Conservation (phyloP, 2,888 invertebrate species). For the Pachydiplax longipennis region DNA sequence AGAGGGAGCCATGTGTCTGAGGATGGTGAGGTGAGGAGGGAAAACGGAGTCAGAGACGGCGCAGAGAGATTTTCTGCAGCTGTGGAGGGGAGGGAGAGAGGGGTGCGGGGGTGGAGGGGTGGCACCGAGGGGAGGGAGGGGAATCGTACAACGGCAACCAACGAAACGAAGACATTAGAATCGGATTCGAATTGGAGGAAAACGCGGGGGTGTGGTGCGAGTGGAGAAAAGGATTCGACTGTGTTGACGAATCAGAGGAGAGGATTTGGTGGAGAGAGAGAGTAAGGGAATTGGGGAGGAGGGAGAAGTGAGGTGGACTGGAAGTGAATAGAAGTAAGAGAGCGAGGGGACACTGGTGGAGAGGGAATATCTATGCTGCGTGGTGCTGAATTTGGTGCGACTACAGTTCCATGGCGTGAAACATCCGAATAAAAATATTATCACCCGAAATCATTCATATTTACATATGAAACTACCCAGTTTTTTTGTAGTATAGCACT, state of each 20-base stretch:
- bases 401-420: too few relatives aligned
- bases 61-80: constrained; percentile 41
- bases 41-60: constrained; percentile 55
- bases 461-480: too few relatives aligned
- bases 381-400: too few relatives aligned
- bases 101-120: not conserved
- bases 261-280: constrained; percentile 6
- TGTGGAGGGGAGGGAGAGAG: constrained; percentile 46
- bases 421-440: too few relatives aligned
- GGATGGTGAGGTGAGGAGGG: constrained; percentile 52
- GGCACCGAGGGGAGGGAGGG: not conserved
- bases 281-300: not conserved
- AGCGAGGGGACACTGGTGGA: constrained; percentile 46
- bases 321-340: constrained; percentile 30
- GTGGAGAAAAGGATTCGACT: constrained; percentile 19
- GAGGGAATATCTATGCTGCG: not conserved
- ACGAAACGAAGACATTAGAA: constrained; percentile 39
- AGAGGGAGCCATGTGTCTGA: constrained; percentile 49
- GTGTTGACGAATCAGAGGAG: constrained; percentile 22
- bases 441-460: too few relatives aligned
- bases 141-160: constrained; percentile 32
- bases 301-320: not conserved
- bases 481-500: too few relatives aligned
- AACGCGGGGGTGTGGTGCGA: constrained; percentile 20
- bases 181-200: constrained; percentile 39